These are phyloP conservation scores for Polyploca ridens DNA, from an alignment of 2,888 invertebrate species.

Conservation along the genomic window DNA sequence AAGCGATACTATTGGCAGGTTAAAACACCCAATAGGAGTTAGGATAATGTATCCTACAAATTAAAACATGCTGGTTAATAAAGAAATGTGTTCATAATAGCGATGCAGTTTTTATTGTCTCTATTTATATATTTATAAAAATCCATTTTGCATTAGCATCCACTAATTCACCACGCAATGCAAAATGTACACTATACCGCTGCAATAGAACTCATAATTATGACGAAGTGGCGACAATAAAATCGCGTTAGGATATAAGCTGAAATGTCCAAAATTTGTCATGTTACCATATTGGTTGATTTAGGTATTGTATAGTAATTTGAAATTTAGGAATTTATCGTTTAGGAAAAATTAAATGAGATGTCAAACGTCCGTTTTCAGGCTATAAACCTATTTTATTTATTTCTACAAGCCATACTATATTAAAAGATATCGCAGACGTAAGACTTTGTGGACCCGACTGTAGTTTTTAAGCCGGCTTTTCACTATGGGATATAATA, in stretches of 20 bases:
- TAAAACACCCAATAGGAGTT: no score
- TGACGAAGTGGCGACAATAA: constrained; percentile 46
- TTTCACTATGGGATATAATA: no score
- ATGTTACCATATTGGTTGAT: constrained; percentile 35
- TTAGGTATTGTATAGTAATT: constrained; percentile 16
- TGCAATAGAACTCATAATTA: constrained; percentile 21
- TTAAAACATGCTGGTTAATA: background rate
- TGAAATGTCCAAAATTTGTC: constrained; percentile 41
- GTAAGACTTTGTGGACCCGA: no score
- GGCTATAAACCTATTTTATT: background rate
- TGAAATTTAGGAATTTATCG: background rate
- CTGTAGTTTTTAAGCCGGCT: no score
- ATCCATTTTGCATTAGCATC: constrained; percentile 19
- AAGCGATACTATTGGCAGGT: no score
- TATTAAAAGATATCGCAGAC: no score
- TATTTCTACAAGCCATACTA: background rate
- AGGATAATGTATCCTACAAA: no score
- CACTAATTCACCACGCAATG: constrained; percentile 2
- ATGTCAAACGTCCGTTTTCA: background rate
- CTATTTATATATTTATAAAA: background rate
- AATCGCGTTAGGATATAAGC: constrained; percentile 42
- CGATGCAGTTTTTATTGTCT: background rate
- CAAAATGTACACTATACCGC: constrained; percentile 4
- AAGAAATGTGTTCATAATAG: background rate
- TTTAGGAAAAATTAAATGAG: background rate